These are phyloP conservation scores for Synanthedon vespiformis DNA, from an alignment of 2,888 invertebrate species.

Conservation along the genomic window DNA sequence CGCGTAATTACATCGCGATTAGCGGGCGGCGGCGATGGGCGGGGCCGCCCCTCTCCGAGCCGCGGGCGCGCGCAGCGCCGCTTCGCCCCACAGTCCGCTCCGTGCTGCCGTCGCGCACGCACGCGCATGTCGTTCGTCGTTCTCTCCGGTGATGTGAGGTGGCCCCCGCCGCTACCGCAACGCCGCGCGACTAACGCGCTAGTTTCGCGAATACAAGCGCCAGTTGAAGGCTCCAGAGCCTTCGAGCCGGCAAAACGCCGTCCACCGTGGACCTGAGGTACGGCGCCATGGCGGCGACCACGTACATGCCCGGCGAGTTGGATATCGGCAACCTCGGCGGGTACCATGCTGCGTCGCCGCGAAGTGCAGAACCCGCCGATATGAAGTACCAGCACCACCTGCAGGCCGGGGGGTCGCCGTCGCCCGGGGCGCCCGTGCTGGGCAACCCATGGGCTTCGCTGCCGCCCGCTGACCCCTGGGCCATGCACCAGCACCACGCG, in stretches of 20 bases:
- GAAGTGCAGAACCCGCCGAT: conserved; percentile 90
- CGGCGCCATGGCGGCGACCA: conserved; percentile 95
- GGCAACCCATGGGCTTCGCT: conserved; percentile 87
- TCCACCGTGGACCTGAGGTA: conserved; percentile 73
- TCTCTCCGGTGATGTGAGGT: conserved; percentile 62
- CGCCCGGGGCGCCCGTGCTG: conserved; percentile 67
- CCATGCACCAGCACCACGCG: conserved; percentile 84
- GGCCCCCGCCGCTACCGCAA: conserved; percentile 66
- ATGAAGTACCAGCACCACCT: conserved; percentile 96
- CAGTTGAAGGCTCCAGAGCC: conserved; percentile 67
- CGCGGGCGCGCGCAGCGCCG: conserved; percentile 50
- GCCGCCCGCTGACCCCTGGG: conserved; percentile 86
- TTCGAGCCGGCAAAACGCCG: conserved; percentile 75
- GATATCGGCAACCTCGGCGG: conserved; percentile 85
- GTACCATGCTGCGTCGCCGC: conserved; percentile 87
- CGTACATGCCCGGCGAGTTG: conserved; percentile 92
- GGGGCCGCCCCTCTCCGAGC: conserved; percentile 30
- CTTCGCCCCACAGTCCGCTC: conserved; percentile 57
- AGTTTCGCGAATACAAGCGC: conserved; percentile 56
- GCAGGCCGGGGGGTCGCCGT: conserved; percentile 75
- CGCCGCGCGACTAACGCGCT: conserved; percentile 60
- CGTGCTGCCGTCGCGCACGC: conserved; percentile 70
- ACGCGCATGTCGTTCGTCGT: conserved; percentile 72
- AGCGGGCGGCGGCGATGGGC: conserved; percentile 9
- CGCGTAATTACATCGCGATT: conserved; percentile 15